Evolutionary conservation across 2,797 vertebrate genomes (phyloP), one percentile per base, ranked within the genome.

Genomic region (Coregonus suidteri): DNA sequence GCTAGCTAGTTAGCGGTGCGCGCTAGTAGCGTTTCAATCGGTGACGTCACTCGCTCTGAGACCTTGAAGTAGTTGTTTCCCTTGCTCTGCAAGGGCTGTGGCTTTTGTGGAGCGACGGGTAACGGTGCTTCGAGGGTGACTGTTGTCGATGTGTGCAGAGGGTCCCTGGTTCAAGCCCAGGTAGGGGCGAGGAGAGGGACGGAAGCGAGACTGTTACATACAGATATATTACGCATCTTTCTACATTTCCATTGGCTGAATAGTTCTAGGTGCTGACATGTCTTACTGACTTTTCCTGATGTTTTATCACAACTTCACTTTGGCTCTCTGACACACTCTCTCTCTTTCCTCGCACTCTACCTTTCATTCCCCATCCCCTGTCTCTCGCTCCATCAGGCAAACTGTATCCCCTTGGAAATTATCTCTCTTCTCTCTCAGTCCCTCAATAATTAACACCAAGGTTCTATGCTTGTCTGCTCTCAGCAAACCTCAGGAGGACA

Each of bases 381-480:
- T 73, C 37, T 65, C 70, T 73, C 31, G 30, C 76, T 73, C 56
- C 51, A 73, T 78, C 76, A 71, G 75, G 47, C 69, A 77, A 52
- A 53, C 71, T 73, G 52, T 51, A 73, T 66, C 30, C 71, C 52
- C 52, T 72, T 64, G 15, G 76, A 67, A 66, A 66, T 77, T 18
- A 77, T 77, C 76, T 70, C 75, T 77, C 56, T 25, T 20, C 59
- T 53, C 37, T 67, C 78, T 70, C 79, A 74, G 83, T 79, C 77
- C 82, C 73, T 83, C 76, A 82, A 83, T 85, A 83, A 85, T 85
- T 83, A 85, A 82, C 83, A 81, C 73, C 53, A 79, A 80, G 77
- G 77, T 79, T 77, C 75, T 77, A 75, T 62, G 51, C 73, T 77
- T 78, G 77, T 83, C 78, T 81, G 30, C 67, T 71, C 75, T 70